These are phyloP conservation scores for Palythoa grandiflora DNA, from an alignment of 92 coral and sea anemone genomes.

Conservation along the genomic window DNA sequence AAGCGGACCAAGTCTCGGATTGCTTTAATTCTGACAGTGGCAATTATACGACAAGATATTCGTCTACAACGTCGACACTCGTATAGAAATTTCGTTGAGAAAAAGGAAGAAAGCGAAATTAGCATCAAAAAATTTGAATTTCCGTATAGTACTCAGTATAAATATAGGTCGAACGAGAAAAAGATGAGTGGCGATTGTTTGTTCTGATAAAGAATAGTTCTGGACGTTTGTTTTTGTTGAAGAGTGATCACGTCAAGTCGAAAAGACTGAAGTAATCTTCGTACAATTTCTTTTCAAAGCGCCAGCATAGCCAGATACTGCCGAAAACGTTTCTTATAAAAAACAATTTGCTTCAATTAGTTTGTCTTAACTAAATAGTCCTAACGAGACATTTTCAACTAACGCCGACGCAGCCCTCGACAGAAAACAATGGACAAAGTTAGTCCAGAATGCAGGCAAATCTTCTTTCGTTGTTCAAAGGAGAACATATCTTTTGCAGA, in stretches of 20 bases:
- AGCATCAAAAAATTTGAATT: too few relatives aligned
- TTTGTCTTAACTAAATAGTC: background rate
- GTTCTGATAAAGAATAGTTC: too few relatives aligned
- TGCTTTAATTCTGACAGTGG: conserved; percentile 32
- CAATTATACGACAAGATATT: background rate
- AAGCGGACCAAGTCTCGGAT: conserved; percentile 12
- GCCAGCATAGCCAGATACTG: too few relatives aligned
- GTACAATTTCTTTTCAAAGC: too few relatives aligned
- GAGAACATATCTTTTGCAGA: conserved; percentile 9
- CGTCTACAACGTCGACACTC: background rate
- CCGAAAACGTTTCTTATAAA: background rate
- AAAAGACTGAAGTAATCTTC: too few relatives aligned
- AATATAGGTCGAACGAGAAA: too few relatives aligned
- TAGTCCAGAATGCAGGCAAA: conserved; percentile 38
- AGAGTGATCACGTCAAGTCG: too few relatives aligned
- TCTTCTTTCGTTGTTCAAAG: conserved; percentile 32
- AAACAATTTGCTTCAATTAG: background rate
- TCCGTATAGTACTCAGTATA: too few relatives aligned
- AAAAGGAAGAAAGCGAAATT: too few relatives aligned
- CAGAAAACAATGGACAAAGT: conserved; percentile 18
- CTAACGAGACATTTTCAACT: background rate
- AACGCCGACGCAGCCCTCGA: background rate
- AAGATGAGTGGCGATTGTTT: too few relatives aligned
- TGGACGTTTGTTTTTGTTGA: too few relatives aligned
- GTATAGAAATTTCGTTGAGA: background rate